These are phyloP conservation scores for Charina bottae DNA, from an alignment of 2,113 vertebrate genomes.

Conservation along the genomic window DNA sequence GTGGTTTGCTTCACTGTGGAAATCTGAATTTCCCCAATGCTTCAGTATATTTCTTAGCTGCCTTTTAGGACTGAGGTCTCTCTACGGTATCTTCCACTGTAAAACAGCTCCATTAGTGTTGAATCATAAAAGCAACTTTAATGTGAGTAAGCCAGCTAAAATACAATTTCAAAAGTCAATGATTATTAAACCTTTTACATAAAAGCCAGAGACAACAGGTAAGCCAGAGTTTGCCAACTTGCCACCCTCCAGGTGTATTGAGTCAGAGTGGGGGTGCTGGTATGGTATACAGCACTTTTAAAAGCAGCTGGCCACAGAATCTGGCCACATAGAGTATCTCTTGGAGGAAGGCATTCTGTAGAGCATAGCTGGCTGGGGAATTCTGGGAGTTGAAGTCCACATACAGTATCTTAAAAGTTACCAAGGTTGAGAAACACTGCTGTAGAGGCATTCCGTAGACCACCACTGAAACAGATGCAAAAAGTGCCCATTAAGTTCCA, in stretches of 20 bases:
- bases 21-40: background rate
- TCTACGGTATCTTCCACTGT: background rate
- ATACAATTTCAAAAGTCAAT: background rate
- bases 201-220: background rate
- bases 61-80: background rate
- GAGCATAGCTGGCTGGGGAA: too few species aligned
- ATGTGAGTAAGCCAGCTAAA: background rate
- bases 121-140: background rate
- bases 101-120: background rate
- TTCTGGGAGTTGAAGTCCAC: too few species aligned
- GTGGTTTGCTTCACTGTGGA: constrained; percentile 3
- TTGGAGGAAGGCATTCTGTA: too few species aligned
- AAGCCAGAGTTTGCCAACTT: background rate
- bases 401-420: too few species aligned
- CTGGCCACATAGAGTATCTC: background rate
- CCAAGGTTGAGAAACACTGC: too few species aligned
- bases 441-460: background rate
- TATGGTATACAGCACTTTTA: background rate
- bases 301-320: background rate
- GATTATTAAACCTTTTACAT: background rate
- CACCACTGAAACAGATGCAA: background rate
- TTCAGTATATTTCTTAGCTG: background rate
- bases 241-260: background rate
- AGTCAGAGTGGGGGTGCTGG: background rate
- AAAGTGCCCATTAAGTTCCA: background rate